These are phyloP conservation scores for Epizoanthus illoricatus DNA, from an alignment of 92 coral and sea anemone genomes.

Conservation along the genomic window DNA sequence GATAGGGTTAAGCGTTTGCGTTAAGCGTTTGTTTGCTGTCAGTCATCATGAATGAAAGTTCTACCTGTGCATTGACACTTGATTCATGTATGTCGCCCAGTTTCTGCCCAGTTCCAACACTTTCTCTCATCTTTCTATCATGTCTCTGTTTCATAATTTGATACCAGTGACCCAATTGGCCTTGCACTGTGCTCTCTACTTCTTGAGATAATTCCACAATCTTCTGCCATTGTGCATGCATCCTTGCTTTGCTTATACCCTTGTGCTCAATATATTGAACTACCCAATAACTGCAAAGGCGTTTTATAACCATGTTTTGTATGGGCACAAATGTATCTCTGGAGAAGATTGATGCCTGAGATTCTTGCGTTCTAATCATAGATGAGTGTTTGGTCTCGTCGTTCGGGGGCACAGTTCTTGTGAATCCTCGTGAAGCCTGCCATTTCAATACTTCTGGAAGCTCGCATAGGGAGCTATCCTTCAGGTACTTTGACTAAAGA, in stretches of 20 bases:
- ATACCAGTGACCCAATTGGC: slow-evolving; percentile 13
- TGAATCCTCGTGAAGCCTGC: slow-evolving; percentile 40
- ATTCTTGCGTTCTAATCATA: slow-evolving; percentile 32
- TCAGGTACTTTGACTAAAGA: slow-evolving; percentile 62
- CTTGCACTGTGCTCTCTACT: background rate
- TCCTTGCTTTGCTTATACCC: slow-evolving; percentile 40
- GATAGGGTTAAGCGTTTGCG: no score
- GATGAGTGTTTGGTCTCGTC: slow-evolving; percentile 26
- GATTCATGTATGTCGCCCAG: slow-evolving; percentile 10
- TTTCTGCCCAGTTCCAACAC: background rate
- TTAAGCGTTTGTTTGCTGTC: no score
- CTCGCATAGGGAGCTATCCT: slow-evolving; percentile 79
- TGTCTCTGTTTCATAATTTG: slow-evolving; percentile 16
- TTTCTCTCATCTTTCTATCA: background rate
- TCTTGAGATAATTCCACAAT: slow-evolving; percentile 20
- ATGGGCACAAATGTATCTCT: slow-evolving; percentile 65
- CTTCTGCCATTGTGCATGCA: slow-evolving; percentile 14
- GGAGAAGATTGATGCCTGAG: slow-evolving; percentile 74
- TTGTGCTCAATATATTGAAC: slow-evolving; percentile 77
- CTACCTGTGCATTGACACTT: background rate
- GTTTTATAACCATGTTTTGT: slow-evolving; percentile 65
- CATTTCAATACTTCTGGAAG: slow-evolving; percentile 86
- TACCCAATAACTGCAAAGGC: slow-evolving; percentile 79
- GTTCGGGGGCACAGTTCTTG: background rate
- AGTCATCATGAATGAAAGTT: no score